Percentiles rank a stretch among this genome's conserved stretches.
Conservation (phyloP, 2,797 vertebrate species). For the Amphiprion clarkii region DNA sequence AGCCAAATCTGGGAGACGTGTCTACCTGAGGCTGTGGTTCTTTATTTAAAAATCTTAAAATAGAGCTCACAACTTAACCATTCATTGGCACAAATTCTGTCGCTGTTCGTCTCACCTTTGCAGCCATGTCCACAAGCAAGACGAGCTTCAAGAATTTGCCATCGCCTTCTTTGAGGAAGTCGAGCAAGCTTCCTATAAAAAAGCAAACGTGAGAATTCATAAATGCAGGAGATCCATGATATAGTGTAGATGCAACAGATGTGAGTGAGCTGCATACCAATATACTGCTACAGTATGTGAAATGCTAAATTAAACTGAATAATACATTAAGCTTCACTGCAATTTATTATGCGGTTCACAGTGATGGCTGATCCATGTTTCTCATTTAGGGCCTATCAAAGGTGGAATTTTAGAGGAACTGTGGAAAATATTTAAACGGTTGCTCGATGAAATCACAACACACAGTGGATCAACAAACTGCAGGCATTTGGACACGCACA, state of each 20-base stretch:
- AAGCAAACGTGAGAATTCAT: conserved; percentile 20
- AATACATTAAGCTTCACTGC: conserved; percentile 27
- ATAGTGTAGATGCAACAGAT: conserved; percentile 2
- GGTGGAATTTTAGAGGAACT: conserved; percentile 1
- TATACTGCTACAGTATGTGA: not conserved
- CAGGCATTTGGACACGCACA: conserved; percentile 2
- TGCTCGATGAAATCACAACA: conserved; percentile 18
- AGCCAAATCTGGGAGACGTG: conserved; percentile 26
- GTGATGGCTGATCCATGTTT: conserved; percentile 17
- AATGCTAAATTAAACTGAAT: conserved; percentile 40
- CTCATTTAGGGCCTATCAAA: conserved; percentile 6
- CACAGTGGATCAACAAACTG: conserved; percentile 31
- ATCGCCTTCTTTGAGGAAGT: conserved; percentile 97
- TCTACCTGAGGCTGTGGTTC: conserved; percentile 30
- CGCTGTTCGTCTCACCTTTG: conserved; percentile 87
- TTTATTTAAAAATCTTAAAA: conserved; percentile 55
- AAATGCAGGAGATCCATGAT: conserved; percentile 25
- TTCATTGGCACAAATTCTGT: conserved; percentile 18
- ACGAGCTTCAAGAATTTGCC: conserved; percentile 95
- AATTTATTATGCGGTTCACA: not conserved
- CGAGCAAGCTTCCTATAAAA: conserved; percentile 91
- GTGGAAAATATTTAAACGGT: conserved; percentile 5
- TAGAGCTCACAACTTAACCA: conserved; percentile 35
- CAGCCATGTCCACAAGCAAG: conserved; percentile 96
- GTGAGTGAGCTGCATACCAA: conserved; percentile 34